phyloP scores from a whole-genome alignment of 2,113 vertebrate genomes.

The Ciconia stormi region DNA sequence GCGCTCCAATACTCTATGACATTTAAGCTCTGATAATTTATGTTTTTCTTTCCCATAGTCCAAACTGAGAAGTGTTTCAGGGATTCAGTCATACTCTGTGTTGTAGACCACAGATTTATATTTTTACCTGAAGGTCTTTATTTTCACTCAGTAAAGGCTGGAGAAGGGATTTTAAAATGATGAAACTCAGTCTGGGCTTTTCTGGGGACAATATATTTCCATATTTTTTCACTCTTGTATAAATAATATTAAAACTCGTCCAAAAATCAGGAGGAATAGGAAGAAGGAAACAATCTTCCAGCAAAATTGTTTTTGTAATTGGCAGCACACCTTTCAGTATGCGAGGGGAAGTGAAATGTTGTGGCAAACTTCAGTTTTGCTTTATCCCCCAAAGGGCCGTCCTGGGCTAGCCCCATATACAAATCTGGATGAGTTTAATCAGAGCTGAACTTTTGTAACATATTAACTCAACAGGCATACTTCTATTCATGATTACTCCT shows the following conservation, averaged over 20 bases:
- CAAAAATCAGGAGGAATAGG: not conserved
- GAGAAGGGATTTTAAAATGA: not conserved
- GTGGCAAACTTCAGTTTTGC: not conserved
- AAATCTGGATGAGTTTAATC: not conserved
- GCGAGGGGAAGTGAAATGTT: not conserved
- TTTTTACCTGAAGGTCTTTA: not conserved
- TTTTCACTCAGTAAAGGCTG: not conserved
- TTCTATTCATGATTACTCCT: not conserved
- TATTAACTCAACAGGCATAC: not conserved
- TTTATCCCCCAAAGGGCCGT: not conserved
- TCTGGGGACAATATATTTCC: not conserved
- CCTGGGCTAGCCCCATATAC: not conserved
- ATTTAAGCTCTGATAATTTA: not conserved
- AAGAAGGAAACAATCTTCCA: not conserved
- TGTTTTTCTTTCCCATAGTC: not conserved
- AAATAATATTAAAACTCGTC: not conserved
- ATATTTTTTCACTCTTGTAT: not conserved
- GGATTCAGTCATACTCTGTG: not conserved
- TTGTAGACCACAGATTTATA: not conserved
- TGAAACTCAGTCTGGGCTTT: not conserved
- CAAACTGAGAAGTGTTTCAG: not conserved
- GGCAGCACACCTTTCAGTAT: not conserved
- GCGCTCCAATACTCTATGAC: not conserved
- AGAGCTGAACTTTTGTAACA: not conserved
- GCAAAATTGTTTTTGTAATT: not conserved